Evolutionary conservation across 2,888 invertebrate genomes (phyloP).

Genomic region (Nemoura dubitans): DNA sequence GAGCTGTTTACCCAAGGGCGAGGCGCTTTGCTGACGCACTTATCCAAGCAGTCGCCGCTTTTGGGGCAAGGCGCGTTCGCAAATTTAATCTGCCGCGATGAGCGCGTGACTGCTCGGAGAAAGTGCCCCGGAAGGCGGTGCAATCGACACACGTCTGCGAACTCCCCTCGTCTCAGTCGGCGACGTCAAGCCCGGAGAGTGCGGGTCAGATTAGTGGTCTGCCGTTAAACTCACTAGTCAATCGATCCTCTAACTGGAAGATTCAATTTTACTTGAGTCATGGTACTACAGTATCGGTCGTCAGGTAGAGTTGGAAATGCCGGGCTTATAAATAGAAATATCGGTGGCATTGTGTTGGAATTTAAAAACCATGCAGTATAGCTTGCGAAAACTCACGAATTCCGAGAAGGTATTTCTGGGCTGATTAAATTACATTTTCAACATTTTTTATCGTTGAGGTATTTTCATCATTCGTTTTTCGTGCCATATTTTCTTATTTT

Average conservation of each 20-base stretch:
- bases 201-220: too few relatives aligned
- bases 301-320: too few relatives aligned
- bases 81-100: slow-evolving; percentile 39
- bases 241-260: too few relatives aligned
- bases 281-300: too few relatives aligned
- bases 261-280: too few relatives aligned
- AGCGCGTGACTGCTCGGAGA: neutral
- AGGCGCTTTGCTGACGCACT: neutral
- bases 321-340: too few relatives aligned
- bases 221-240: too few relatives aligned
- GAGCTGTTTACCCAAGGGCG: neutral
- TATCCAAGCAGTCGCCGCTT: neutral
- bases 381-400: neutral
- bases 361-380: too few relatives aligned
- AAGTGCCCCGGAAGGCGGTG: neutral
- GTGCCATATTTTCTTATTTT: neutral
- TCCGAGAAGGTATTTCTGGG: too few relatives aligned
- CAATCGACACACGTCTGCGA: neutral
- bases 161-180: too few relatives aligned
- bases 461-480: neutral
- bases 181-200: neutral
- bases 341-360: too few relatives aligned
- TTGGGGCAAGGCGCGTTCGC: neutral
- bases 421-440: neutral
- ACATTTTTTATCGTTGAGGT: neutral